Evolutionary conservation across 2,888 invertebrate species (phyloP), one percentile per base, ranked within the genome.

Genomic region (Strigamia crassipes): DNA sequence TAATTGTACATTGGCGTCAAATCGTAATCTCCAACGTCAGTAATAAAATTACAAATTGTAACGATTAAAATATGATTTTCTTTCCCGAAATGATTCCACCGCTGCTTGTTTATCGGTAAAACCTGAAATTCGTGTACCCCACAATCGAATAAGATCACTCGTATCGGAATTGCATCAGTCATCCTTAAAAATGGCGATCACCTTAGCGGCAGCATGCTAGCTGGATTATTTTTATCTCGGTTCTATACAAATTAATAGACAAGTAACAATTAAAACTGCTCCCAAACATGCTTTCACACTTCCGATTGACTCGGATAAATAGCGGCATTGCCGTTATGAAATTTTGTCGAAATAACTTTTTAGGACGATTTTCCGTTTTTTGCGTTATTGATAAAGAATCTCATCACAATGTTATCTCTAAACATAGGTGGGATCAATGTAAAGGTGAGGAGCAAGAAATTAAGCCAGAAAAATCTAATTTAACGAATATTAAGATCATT

Each of bases 371-470:
- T 12, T 5, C 61, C 4, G 5, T n/a, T 23, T 61, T 12, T 1
- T 61, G 61, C 23, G 61, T 61, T 23, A 18, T 61, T 61, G 61
- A 61, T 61, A 61, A 21, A 61, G 61, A 61, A 61, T 61, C 61
- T 23, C 46, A 46, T 13, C 46, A 46, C 15, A 61, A 61, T 23
- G 21, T 21, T 18, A 61, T 61, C 21, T 21, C 21, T 23, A n/a
- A 12, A 9, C 23, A 23, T 1, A n/a, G 23, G 23, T 23, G 61
- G 10, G 21, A 61, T 23, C 61, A 61, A 23, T 18, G 13, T 23
- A n/a, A 21, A 61, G 10, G 61, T 61, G 18, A 61, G 61, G 1
- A 10, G 2, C 21, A 0, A 0, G 6, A 9, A 12, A n/a, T 61
- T 6, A 38, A 6, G 0, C 38, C 6, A 38, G 38, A 27, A 27